Evolutionary conservation across 2,888 invertebrate genomes (phyloP).

Genomic region (Trichopoda pennipes): DNA sequence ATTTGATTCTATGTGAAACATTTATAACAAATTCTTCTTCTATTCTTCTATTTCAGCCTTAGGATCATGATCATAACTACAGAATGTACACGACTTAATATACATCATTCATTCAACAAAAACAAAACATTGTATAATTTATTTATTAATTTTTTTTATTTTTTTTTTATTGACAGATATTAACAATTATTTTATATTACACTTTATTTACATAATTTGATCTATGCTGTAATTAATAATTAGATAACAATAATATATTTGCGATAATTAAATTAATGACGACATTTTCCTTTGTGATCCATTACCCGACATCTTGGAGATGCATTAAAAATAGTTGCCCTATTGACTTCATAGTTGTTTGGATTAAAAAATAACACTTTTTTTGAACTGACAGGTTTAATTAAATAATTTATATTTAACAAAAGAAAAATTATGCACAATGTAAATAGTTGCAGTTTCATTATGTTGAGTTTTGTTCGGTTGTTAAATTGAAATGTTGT

Average conservation of each 20-base stretch:
- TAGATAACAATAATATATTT: not conserved
- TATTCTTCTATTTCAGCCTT: no score
- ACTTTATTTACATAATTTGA: not conserved
- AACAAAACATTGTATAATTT: no score
- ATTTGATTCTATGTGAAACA: no score
- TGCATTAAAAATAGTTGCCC: conserved; percentile 72
- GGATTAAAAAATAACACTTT: conserved; percentile 68
- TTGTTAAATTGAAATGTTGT: conserved; percentile 38
- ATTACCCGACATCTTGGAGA: conserved; percentile 66
- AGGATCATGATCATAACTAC: no score
- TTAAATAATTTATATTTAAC: conserved; percentile 19
- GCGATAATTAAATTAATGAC: conserved; percentile 40
- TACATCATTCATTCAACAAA: no score
- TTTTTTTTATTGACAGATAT: no score
- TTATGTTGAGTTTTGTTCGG: conserved; percentile 21
- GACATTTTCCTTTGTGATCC: conserved; percentile 74
- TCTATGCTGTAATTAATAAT: not conserved
- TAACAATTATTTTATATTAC: no score
- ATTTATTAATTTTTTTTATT: no score
- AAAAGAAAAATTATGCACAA: conserved; percentile 37
- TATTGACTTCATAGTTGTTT: conserved; percentile 55
- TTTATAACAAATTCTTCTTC: no score
- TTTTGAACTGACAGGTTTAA: conserved; percentile 17
- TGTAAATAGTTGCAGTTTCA: conserved; percentile 54
- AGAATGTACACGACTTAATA: no score